Base-by-base conservation (phyloP, 2,888 invertebrate genomes). In the Stenurella melanura region DNA sequence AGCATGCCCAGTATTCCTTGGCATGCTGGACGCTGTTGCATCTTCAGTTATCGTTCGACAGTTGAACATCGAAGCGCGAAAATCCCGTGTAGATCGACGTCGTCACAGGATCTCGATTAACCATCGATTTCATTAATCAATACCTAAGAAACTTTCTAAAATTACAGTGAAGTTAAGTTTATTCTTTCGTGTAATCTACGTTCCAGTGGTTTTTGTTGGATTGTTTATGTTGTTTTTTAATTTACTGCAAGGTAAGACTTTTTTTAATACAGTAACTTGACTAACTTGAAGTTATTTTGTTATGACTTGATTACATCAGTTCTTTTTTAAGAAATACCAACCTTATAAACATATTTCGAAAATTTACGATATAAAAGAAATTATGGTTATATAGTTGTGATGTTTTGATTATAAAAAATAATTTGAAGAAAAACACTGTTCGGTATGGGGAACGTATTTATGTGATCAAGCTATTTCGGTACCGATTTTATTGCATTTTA, bases 1-100 rank as follows among this genome's bases (percentile, higher is more conserved):
- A 75, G 80, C 79, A 79, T 79, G 80, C 80, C 58, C 80, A 75
- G 74, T 75, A 21, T 80, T 74, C 75, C 78, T 66, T 60, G 79
- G 82, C 85, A 83, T 82, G 84, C 85, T 82, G 85, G 87, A 88
- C 87, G 88, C 89, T 89, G 88, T 89, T 88, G 88, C 88, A 87
- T 88, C 88, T 87, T 84, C 85, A 87, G 87, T 87, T 80, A 83
- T 82, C 85, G 82, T 78, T 81, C 82, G 83, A 83, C 84, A 80
- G 83, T 81, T 80, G 78, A 81, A 78, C 82, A 82, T 81, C 83
- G 84, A 81, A 83, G 82, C 82, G 83, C 83, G 80, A 80, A 83
- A 80, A 77, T 76, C 56, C 26, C 63, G 70, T 42, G 57, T 19
- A 54, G 30, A 67, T 57, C 73, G 69, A 70, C 67, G 73, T 21